These are phyloP conservation scores for Drosophila equinoxialis DNA, from an alignment of 1,140 invertebrate genomes.

Conservation along the genomic window DNA sequence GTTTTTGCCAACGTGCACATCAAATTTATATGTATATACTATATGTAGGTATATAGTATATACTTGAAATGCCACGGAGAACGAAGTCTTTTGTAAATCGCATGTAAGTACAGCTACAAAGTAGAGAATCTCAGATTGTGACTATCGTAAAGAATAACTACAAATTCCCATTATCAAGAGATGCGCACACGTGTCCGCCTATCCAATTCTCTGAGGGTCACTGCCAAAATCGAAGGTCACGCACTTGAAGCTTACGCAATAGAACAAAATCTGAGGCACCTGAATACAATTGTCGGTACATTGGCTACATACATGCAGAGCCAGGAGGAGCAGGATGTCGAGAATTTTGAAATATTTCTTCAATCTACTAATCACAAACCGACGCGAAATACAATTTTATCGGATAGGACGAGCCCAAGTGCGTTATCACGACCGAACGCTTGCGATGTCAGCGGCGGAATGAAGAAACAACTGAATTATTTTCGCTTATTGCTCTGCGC, in stretches of 20 bases:
- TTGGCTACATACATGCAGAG: slow-evolving; percentile 36
- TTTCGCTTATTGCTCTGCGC: slow-evolving; percentile 61
- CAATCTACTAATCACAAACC: slow-evolving; percentile 1
- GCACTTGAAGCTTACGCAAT: slow-evolving; percentile 44
- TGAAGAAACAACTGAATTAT: slow-evolving; percentile 78
- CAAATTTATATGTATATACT: not conserved
- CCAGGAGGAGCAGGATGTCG: slow-evolving; percentile 9
- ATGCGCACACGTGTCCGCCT: slow-evolving; percentile 52
- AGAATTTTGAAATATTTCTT: not conserved
- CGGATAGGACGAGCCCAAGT: slow-evolving; percentile 9
- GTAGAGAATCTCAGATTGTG: slow-evolving; percentile 35
- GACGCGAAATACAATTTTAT: slow-evolving; percentile 1
- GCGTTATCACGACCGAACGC: slow-evolving; percentile 65
- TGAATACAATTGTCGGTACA: not conserved
- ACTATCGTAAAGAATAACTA: slow-evolving; percentile 29
- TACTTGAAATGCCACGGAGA: slow-evolving; percentile 20
- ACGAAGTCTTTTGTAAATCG: not conserved
- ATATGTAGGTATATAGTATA: not conserved
- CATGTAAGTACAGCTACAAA: slow-evolving; percentile 28
- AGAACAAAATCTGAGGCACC: not conserved
- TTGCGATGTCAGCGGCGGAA: slow-evolving; percentile 76
- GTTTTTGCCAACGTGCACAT: slow-evolving; percentile 41
- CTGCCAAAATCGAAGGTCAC: slow-evolving; percentile 56
- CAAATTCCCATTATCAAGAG: slow-evolving; percentile 54
- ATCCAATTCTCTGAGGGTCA: slow-evolving; percentile 22